A percentile compares a stretch with the other conserved stretches of the same genome.
Evolutionary conservation across 2,113 vertebrate species (phyloP).

Genomic region (Dendropsophus ebraccatus): DNA sequence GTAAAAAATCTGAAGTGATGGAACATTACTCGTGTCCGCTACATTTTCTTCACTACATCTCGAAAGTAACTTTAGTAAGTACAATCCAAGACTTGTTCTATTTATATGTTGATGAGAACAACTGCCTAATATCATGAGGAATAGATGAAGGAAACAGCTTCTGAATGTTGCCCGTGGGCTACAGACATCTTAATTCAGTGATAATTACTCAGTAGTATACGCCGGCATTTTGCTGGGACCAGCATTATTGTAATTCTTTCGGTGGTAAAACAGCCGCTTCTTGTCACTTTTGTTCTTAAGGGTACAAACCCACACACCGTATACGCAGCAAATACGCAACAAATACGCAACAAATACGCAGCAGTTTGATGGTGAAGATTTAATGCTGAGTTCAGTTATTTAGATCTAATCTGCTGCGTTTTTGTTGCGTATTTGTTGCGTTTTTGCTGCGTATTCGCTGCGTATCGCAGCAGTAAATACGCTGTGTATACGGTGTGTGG

Average conservation of each 20-base stretch:
- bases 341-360: too few species aligned
- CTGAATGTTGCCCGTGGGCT: slow-evolving; percentile 28
- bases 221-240: background rate
- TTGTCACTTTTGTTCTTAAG: slow-evolving; percentile 1
- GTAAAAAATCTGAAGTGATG: too few species aligned
- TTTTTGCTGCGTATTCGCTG: too few species aligned
- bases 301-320: too few species aligned
- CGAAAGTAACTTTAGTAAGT: background rate
- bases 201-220: slow-evolving; percentile 34
- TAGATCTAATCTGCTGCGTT: too few species aligned
- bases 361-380: too few species aligned
- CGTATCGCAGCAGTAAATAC: too few species aligned
- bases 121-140: slow-evolving; percentile 4
- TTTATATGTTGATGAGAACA: slow-evolving; percentile 46
- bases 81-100: background rate
- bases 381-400: too few species aligned
- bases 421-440: too few species aligned
- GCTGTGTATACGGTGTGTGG: too few species aligned
- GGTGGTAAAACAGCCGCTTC: slow-evolving; percentile 19
- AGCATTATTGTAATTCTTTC: slow-evolving; percentile 30
- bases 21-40: background rate
- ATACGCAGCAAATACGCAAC: too few species aligned
- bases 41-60: background rate
- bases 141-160: background rate
- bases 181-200: slow-evolving; percentile 31